A percentile compares a stretch with the other conserved stretches of the same genome.
Evolutionary conservation across 2,888 invertebrate genomes (phyloP).

Genomic region (Eudasyphora cyanicolor): DNA sequence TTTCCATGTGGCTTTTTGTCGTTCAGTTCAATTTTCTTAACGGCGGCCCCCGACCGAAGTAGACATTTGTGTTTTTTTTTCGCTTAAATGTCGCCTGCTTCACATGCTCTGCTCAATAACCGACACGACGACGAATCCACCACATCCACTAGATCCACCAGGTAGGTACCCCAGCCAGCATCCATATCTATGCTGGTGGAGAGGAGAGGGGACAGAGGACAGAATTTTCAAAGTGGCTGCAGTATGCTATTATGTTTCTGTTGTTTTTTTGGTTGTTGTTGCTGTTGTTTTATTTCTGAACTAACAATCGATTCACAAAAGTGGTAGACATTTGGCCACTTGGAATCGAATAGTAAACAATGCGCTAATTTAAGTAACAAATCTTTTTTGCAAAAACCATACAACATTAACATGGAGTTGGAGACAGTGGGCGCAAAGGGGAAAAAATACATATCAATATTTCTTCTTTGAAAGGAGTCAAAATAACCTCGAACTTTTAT

Average conservation of each 20-base stretch:
- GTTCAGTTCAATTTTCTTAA: neutral
- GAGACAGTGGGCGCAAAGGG: neutral
- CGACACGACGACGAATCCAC: constrained; percentile 38
- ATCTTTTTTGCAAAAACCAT: constrained; percentile 43
- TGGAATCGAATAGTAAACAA: constrained; percentile 40
- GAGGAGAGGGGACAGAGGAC: constrained; percentile 14
- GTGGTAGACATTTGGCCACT: constrained; percentile 10
- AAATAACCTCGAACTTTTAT: no score
- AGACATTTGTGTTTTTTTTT: constrained; percentile 4
- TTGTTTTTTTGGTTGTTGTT: neutral
- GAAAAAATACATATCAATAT: no score
- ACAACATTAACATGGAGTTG: neutral
- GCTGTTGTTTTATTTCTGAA: constrained; percentile 10
- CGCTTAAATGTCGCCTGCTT: constrained; percentile 77
- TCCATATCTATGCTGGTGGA: no score
- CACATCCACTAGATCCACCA: neutral
- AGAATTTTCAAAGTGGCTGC: neutral
- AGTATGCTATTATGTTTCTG: constrained; percentile 38
- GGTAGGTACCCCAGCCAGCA: no score
- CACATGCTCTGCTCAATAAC: constrained; percentile 71
- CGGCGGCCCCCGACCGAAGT: no score
- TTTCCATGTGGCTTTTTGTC: neutral
- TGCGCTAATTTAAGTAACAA: constrained; percentile 68
- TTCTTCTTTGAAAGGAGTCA: no score
- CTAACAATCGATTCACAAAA: constrained; percentile 31